phyloP scores from a whole-genome alignment of 2,113 vertebrate species.

The Lepus americanus region DNA sequence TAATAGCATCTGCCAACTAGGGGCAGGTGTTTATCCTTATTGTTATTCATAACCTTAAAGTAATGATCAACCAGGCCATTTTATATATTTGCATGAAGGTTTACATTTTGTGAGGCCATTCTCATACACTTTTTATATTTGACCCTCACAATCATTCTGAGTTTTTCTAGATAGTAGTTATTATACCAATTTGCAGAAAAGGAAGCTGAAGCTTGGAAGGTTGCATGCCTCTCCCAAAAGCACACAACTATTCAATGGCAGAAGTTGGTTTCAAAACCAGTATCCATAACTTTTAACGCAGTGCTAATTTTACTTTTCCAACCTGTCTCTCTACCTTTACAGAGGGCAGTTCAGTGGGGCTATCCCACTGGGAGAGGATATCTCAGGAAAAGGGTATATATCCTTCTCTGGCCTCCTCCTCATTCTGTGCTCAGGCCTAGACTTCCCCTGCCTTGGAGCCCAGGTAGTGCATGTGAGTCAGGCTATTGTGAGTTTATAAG shows the following conservation, averaged over 20 bases:
- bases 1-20: conserved; percentile 26
- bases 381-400: not conserved
- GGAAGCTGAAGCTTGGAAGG: not conserved
- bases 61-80: conserved; percentile 29
- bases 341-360: not conserved
- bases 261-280: not conserved
- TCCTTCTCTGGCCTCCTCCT: not conserved
- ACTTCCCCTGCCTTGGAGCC: not conserved
- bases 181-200: conserved; percentile 9
- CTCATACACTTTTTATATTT: conserved; percentile 38
- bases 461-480: not conserved
- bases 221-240: not conserved
- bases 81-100: conserved; percentile 22
- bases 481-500: conserved; percentile 33
- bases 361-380: not conserved
- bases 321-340: not conserved
- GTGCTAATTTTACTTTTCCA: not conserved
- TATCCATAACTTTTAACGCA: not conserved
- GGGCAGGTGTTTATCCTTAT: conserved; percentile 11
- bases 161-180: not conserved
- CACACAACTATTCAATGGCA: not conserved
- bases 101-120: conserved; percentile 13
- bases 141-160: not conserved
- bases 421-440: not conserved
- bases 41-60: conserved; percentile 16